Conservation (phyloP, 2,113 vertebrate genomes). For the Lethenteron camtschaticum region DNA sequence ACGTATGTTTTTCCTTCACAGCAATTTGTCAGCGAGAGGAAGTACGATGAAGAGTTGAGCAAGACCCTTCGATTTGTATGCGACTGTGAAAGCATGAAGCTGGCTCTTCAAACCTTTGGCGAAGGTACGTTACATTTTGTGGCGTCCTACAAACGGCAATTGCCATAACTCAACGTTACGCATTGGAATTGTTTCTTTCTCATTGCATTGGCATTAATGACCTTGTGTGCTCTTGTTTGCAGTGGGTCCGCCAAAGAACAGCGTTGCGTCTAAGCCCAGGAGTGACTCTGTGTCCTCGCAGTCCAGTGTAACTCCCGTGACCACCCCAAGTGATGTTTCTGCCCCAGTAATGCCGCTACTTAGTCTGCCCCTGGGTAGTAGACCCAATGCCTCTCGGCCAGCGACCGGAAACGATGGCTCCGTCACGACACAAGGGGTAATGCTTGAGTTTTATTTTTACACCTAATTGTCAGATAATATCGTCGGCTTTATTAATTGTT, state of each 20-base stretch:
- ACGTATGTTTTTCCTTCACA: constrained; percentile 14
- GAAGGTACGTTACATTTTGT: constrained; percentile 33
- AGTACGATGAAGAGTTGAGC: constrained; percentile 76
- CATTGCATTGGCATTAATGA: neutral
- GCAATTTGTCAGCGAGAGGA: constrained; percentile 89
- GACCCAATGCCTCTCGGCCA: too few relatives aligned
- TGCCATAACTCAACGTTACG: neutral
- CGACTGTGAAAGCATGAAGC: constrained; percentile 49
- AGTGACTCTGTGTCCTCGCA: constrained; percentile 33
- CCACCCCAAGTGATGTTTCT: constrained; percentile 13
- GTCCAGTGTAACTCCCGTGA: constrained; percentile 14
- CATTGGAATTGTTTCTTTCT: constrained; percentile 1
- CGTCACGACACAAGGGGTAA: too few relatives aligned
- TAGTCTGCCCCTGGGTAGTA: too few relatives aligned
- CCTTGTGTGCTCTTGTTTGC: constrained; percentile 12
- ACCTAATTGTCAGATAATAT: too few relatives aligned
- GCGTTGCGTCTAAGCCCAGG: constrained; percentile 49
- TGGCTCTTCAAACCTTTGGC: constrained; percentile 46
- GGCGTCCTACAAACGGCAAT: neutral
- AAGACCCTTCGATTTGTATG: constrained; percentile 60
- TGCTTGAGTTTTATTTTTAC: too few relatives aligned
- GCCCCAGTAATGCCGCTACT: constrained; percentile 7
- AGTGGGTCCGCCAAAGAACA: constrained; percentile 78
- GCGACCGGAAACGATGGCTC: too few relatives aligned
- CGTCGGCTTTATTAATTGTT: too few relatives aligned